Conservation (phyloP, 2,888 invertebrate genomes). For the Salpingus planirostris region DNA sequence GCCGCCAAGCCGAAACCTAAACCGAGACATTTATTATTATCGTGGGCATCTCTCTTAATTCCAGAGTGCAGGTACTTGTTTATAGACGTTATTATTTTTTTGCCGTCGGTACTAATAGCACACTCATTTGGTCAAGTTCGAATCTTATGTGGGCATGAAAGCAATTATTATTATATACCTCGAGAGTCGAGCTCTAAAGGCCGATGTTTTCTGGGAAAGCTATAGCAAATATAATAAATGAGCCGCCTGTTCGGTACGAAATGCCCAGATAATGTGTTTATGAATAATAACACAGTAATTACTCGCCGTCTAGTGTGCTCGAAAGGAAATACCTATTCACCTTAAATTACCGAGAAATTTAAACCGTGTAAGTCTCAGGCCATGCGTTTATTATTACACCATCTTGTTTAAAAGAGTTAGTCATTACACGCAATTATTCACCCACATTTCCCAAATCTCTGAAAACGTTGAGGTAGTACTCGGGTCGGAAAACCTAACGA, state of each 20-base stretch:
- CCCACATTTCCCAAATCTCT: neutral
- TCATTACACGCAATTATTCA: slow-evolving; percentile 7
- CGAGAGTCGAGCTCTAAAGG: slow-evolving; percentile 3
- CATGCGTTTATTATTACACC: neutral
- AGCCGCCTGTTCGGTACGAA: neutral
- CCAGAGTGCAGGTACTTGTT: slow-evolving; percentile 3
- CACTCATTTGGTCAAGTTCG: slow-evolving; percentile 7
- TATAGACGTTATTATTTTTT: slow-evolving; percentile 1
- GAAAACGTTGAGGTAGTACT: neutral
- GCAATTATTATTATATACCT: slow-evolving; percentile 9
- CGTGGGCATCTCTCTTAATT: slow-evolving; percentile 8
- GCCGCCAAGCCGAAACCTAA: slow-evolving; percentile 4
- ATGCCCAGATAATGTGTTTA: slow-evolving; percentile 9
- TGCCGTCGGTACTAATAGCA: slow-evolving; percentile 5
- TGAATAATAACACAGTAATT: slow-evolving; percentile 18
- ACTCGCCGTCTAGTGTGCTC: slow-evolving; percentile 11
- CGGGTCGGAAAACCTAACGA: too few relatives aligned
- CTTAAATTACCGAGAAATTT: slow-evolving; percentile 14
- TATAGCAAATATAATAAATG: slow-evolving; percentile 13
- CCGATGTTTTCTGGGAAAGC: slow-evolving; percentile 10
- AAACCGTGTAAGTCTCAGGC: slow-evolving; percentile 4
- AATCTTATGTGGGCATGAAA: slow-evolving; percentile 8
- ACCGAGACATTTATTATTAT: slow-evolving; percentile 10
- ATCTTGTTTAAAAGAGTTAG: slow-evolving; percentile 1
- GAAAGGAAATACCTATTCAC: slow-evolving; percentile 19